Evolutionary conservation across 2,888 invertebrate genomes (phyloP).

Genomic region (Germaria angustata): DNA sequence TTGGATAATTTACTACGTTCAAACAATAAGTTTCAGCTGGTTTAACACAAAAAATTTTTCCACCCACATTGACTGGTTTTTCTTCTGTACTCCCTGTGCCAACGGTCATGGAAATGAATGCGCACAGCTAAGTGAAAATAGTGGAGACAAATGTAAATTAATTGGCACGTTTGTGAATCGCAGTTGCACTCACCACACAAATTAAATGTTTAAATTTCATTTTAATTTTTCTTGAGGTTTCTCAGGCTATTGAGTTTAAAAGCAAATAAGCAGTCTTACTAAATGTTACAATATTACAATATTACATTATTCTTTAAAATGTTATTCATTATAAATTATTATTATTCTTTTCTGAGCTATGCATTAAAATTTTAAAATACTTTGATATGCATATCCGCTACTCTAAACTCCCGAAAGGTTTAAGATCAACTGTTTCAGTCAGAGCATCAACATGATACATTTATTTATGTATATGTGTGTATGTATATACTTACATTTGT

Average conservation of each 20-base stretch:
- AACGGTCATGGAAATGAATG: slow-evolving; percentile 16
- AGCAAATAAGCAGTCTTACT: not conserved
- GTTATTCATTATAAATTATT: too few species aligned
- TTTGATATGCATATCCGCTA: not conserved
- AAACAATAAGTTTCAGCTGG: slow-evolving; percentile 55
- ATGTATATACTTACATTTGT: too few species aligned
- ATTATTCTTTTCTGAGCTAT: not conserved
- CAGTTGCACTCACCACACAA: not conserved
- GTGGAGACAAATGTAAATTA: not conserved
- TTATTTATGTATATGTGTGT: too few species aligned
- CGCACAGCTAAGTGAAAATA: not conserved
- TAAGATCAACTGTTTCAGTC: not conserved
- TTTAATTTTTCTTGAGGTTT: not conserved
- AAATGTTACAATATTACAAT: too few species aligned
- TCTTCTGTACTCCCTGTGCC: not conserved
- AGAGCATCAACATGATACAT: not conserved
- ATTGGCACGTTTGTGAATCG: not conserved
- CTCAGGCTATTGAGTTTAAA: not conserved
- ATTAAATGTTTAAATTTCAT: not conserved
- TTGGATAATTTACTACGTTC: slow-evolving; percentile 55
- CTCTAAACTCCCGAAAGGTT: not conserved
- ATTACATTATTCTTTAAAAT: too few species aligned
- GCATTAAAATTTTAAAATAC: not conserved
- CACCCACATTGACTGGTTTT: slow-evolving; percentile 8
- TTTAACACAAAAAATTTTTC: slow-evolving; percentile 37